Conservation (phyloP, 2,888 invertebrate genomes). For the Chrysolina oricalcia region DNA sequence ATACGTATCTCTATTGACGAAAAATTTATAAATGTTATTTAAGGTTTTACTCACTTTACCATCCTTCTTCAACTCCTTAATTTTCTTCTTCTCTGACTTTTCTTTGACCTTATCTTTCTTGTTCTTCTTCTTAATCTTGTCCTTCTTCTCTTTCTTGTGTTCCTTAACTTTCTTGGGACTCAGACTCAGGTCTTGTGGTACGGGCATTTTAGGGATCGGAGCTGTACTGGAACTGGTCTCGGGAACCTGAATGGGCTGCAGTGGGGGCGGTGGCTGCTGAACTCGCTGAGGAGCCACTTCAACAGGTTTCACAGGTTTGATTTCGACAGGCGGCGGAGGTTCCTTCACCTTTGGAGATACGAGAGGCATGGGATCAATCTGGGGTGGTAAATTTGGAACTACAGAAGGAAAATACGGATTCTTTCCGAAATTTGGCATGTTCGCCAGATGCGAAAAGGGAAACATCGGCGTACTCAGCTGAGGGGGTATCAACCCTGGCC, state of each 20-base stretch:
- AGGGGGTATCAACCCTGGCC: slow-evolving; percentile 63
- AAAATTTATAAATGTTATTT: not conserved
- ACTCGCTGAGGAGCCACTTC: slow-evolving; percentile 44
- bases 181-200: slow-evolving; percentile 28
- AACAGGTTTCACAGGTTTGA: slow-evolving; percentile 54
- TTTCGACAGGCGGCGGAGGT: slow-evolving; percentile 35
- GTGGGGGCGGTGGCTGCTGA: slow-evolving; percentile 34
- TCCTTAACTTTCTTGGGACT: slow-evolving; percentile 67
- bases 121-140: slow-evolving; percentile 80
- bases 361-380: slow-evolving; percentile 55
- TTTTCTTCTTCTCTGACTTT: slow-evolving; percentile 71
- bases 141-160: slow-evolving; percentile 78
- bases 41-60: slow-evolving; percentile 57
- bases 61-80: slow-evolving; percentile 70
- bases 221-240: slow-evolving; percentile 41
- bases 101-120: slow-evolving; percentile 75
- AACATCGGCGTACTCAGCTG: slow-evolving; percentile 63
- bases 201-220: slow-evolving; percentile 28
- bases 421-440: slow-evolving; percentile 74
- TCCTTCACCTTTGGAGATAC: slow-evolving; percentile 54
- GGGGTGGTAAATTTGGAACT: slow-evolving; percentile 75
- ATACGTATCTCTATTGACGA: too few relatives aligned
- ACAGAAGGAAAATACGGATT: slow-evolving; percentile 76
- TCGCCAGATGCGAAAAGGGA: slow-evolving; percentile 66
- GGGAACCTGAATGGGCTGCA: slow-evolving; percentile 43